These are phyloP conservation scores for Pissodes strobi DNA, from an alignment of 1,140 invertebrate genomes.

Conservation along the genomic window DNA sequence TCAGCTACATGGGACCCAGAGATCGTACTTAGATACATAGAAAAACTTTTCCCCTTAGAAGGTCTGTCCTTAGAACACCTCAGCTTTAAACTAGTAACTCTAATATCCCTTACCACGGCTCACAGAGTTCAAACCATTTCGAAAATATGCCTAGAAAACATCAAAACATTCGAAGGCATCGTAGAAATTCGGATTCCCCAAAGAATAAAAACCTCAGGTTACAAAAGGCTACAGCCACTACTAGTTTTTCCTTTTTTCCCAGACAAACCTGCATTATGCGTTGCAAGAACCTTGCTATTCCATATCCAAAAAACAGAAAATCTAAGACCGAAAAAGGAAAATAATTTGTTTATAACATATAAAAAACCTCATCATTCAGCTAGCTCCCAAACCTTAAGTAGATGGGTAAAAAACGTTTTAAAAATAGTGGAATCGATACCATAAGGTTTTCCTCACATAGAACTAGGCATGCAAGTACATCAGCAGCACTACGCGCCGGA, in stretches of 20 bases:
- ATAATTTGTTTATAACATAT: constrained; percentile 7
- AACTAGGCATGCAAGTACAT: constrained; percentile 44
- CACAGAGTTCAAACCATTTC: neutral
- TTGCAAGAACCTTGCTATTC: neutral
- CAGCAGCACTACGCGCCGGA: constrained; percentile 27
- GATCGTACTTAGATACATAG: constrained; percentile 42
- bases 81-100: neutral
- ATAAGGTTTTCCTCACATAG: too few relatives aligned
- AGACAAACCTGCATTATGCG: neutral
- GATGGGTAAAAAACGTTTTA: too few relatives aligned
- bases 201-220: constrained; percentile 1
- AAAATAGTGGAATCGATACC: constrained; percentile 41
- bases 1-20: constrained; percentile 43
- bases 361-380: too few relatives aligned
- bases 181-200: neutral
- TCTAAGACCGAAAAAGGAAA: neutral
- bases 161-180: neutral
- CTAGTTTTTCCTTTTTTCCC: neutral
- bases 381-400: too few relatives aligned
- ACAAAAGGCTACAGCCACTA: neutral
- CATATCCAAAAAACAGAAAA: constrained; percentile 3
- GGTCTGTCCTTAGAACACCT: constrained; percentile 22
- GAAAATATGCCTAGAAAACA: neutral
- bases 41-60: constrained; percentile 26
- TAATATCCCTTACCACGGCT: neutral